Evolutionary conservation across 2,797 vertebrate genomes (phyloP), one percentile per base, ranked within the genome.

Genomic region (Octomys mimax): DNA sequence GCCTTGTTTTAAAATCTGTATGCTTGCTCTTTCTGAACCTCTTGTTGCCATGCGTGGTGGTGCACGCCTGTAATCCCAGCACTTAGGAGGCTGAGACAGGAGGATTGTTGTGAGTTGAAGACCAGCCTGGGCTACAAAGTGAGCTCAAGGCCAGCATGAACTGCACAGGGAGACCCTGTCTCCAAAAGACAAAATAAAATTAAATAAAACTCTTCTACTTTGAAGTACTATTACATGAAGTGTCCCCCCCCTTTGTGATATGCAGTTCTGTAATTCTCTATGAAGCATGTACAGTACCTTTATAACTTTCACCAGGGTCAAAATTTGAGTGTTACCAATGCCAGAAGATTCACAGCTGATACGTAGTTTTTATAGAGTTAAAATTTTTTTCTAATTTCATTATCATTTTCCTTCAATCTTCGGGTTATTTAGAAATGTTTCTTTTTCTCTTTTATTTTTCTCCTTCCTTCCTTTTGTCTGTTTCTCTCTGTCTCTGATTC

Each of bases 381-480:
- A 91, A 82, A 94, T 64, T 78, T 71, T 75, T 93, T 95, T 85
- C 26, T 68, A 22, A 79, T 92, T 95, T 87, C 42, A 33, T 73
- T 28, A 18, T 73, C 59, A 88, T 77, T 95, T 12, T 85, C 84
- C 10, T 94, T 90, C 22, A 71, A 81, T 26, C 64, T 36, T 62
- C 49, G 62, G 33, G 5, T 89, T 92, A 73, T 78, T 87, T 94
- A 86, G 61, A 92, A 90, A 28, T 49, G 0, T 87, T 6, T 83
- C 78, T 89, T 18, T 85, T 75, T 75, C 7, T 75, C 39, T 28
- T 42, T 24, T 70, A 7, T 70, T 18, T 71, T 5, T 71, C 70
- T 42, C 36, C 4, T 10, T 70, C 33, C 18, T 21, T 70, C 13
- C 33, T 71, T 39, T 22, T 39, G 7, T 71, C 3, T 22, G 21